Percentiles rank a stretch among this genome's conserved stretches.
Evolutionary conservation across 2,888 invertebrate species (phyloP).

Genomic region (Synergus umbraculus): DNA sequence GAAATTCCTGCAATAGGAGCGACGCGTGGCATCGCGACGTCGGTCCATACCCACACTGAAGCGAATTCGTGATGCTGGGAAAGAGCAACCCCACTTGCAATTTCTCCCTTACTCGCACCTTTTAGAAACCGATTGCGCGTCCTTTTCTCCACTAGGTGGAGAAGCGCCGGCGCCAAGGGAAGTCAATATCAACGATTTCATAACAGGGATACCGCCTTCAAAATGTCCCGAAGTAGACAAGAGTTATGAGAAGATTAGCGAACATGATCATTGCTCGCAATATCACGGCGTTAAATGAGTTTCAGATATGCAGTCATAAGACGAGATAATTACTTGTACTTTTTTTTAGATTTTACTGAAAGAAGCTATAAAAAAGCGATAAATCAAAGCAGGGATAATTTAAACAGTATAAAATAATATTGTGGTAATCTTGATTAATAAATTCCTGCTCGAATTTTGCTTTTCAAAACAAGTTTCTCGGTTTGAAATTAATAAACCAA

Average conservation of each 20-base stretch:
- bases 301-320: background rate
- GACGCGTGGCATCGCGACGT: constrained; percentile 71
- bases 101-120: constrained; percentile 52
- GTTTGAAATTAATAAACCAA: background rate
- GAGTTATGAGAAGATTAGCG: background rate
- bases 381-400: background rate
- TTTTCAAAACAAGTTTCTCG: background rate
- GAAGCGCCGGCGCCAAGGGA: constrained; percentile 72
- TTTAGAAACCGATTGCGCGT: constrained; percentile 43
- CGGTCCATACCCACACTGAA: constrained; percentile 74
- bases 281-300: background rate
- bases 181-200: constrained; percentile 70
- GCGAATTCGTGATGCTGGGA: constrained; percentile 47
- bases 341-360: background rate
- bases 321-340: background rate
- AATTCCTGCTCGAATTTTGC: too few relatives aligned
- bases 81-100: constrained; percentile 39
- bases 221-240: background rate
- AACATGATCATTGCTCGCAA: background rate
- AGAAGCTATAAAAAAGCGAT: background rate
- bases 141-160: constrained; percentile 46
- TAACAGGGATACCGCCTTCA: constrained; percentile 38
- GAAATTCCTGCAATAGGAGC: constrained; percentile 49
- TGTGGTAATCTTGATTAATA: background rate
- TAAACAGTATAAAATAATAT: background rate